phyloP scores from a whole-genome alignment of 2,888 invertebrate species.

The Erynnis tages region DNA sequence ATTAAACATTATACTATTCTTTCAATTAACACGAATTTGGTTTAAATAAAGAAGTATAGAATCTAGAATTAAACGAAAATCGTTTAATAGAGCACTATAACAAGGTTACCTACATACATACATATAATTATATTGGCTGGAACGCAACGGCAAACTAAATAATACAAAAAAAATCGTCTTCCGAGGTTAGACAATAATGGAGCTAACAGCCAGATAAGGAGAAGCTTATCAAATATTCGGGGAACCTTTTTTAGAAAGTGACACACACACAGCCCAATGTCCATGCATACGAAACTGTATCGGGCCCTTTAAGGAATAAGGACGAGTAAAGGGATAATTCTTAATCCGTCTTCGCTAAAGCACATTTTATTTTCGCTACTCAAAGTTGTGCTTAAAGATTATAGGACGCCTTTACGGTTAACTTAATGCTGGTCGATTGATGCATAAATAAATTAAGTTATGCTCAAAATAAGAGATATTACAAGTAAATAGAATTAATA shows the following conservation, averaged over 20 bases:
- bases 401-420: background rate
- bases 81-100: too few relatives aligned
- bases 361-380: constrained; percentile 25
- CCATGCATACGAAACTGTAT: constrained; percentile 70
- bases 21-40: too few relatives aligned
- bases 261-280: constrained; percentile 32
- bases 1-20: too few relatives aligned
- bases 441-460: too few relatives aligned
- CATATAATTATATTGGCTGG: background rate
- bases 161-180: background rate
- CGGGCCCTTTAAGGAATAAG: constrained; percentile 63
- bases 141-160: background rate
- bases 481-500: too few relatives aligned
- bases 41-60: too few relatives aligned
- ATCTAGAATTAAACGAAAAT: too few relatives aligned
- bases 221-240: constrained; percentile 72
- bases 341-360: constrained; percentile 53
- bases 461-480: too few relatives aligned
- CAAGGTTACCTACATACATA: too few relatives aligned
- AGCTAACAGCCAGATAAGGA: constrained; percentile 49
- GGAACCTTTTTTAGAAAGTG: constrained; percentile 64
- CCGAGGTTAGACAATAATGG: constrained; percentile 15
- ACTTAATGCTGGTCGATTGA: background rate
- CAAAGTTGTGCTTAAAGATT: constrained; percentile 15
- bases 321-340: constrained; percentile 53